phyloP scores from a whole-genome alignment of 1,140 invertebrate genomes.

The Drosophila elegans region DNA sequence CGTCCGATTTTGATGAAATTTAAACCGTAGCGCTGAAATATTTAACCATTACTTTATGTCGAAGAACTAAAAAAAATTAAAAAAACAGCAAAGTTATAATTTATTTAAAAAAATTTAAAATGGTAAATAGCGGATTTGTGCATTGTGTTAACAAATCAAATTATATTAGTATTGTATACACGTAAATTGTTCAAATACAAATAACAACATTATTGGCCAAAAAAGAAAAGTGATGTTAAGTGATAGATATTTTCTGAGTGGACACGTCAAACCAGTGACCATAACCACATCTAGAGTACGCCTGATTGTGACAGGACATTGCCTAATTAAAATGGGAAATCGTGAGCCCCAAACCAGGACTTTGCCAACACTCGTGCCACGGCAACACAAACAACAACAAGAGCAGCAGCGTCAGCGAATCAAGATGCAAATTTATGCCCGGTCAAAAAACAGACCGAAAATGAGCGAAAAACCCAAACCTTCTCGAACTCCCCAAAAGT shows the following conservation, averaged over 20 bases:
- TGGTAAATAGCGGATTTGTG: no score
- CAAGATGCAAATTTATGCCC: constrained; percentile 74
- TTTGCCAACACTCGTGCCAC: constrained; percentile 26
- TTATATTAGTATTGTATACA: no score
- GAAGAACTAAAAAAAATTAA: no score
- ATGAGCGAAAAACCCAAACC: constrained; percentile 48
- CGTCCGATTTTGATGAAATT: no score
- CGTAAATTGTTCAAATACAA: no score
- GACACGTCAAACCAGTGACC: constrained; percentile 25
- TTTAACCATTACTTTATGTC: no score
- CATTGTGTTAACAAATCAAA: no score
- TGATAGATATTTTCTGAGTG: neutral
- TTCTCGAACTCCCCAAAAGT: constrained; percentile 45
- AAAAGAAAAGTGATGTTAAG: neutral
- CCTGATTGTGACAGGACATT: constrained; percentile 57
- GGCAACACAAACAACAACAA: constrained; percentile 24
- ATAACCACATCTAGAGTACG: constrained; percentile 44
- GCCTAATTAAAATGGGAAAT: constrained; percentile 79
- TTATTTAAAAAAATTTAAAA: no score
- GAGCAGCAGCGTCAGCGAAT: constrained; percentile 32
- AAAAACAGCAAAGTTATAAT: no score
- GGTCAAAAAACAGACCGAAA: constrained; percentile 51
- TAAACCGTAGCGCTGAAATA: no score
- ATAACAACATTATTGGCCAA: no score
- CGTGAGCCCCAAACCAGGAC: constrained; percentile 47